phyloP scores from a whole-genome alignment of 2,113 vertebrate species.

The human region DNA sequence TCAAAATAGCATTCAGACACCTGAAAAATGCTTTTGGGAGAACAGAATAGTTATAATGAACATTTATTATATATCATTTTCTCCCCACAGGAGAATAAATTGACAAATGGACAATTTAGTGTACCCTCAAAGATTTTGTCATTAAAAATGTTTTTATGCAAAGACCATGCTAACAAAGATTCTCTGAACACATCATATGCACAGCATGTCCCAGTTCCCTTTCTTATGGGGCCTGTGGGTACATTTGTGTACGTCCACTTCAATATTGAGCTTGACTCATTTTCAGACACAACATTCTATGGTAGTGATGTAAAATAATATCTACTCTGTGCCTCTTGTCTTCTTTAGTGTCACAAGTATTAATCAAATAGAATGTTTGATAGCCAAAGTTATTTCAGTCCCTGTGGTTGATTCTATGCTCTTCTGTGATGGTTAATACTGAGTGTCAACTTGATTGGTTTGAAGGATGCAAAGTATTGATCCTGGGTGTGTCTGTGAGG shows the following conservation, averaged over 20 bases:
- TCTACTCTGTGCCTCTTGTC: neutral
- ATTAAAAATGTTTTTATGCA: constrained; percentile 27
- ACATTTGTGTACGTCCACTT: neutral
- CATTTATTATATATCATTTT: constrained; percentile 45
- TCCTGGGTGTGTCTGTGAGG: too few relatives aligned
- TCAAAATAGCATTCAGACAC: constrained; percentile 30
- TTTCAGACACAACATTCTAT: neutral
- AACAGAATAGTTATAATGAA: constrained; percentile 40
- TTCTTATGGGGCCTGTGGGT: neutral
- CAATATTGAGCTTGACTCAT: neutral
- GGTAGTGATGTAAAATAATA: neutral
- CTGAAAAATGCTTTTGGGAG: constrained; percentile 17
- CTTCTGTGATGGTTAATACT: neutral
- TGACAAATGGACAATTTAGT: constrained; percentile 37
- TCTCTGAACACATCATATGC: neutral
- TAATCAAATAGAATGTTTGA: neutral
- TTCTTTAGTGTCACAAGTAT: neutral
- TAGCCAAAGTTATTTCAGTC: neutral
- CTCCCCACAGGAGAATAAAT: neutral
- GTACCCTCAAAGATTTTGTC: neutral
- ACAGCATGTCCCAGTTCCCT: neutral
- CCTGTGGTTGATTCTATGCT: neutral
- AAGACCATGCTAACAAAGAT: neutral
- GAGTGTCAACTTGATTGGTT: too few relatives aligned
- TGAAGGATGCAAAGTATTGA: too few relatives aligned